Conservation (phyloP, 23 tunicate genomes). For the Aplidium turbinatum region DNA sequence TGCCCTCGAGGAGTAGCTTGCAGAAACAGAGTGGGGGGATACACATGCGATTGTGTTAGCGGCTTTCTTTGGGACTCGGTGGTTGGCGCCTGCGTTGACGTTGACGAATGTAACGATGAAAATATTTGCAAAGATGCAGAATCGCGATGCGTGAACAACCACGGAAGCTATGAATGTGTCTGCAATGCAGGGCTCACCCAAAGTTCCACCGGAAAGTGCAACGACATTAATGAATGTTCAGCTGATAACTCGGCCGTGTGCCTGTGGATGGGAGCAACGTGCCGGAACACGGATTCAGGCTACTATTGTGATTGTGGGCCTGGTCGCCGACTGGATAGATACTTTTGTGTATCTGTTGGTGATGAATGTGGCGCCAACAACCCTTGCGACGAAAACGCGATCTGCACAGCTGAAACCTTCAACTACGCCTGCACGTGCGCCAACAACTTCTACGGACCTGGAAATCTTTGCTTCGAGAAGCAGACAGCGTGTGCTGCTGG, state of each 20-base stretch:
- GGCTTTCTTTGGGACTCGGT: conserved; percentile 38
- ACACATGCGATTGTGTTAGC: conserved; percentile 29
- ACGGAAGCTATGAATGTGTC: conserved; percentile 3
- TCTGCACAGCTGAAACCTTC: conserved; percentile 11
- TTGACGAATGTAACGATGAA: conserved; percentile 32
- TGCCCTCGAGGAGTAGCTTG: conserved; percentile 39
- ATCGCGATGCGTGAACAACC: conserved; percentile 24
- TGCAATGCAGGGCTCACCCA: conserved; percentile 14
- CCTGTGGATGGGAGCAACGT: conserved; percentile 5
- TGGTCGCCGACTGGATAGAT: conserved; percentile 1
- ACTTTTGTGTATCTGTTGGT: conserved; percentile 13
- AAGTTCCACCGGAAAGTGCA: background rate
- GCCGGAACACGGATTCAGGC: conserved; percentile 33
- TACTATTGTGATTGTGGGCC: conserved; percentile 40
- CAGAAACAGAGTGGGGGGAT: conserved; percentile 34
- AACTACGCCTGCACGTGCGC: conserved; percentile 39
- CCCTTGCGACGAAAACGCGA: conserved; percentile 32
- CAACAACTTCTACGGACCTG: conserved; percentile 30
- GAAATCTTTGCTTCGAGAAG: conserved; percentile 25
- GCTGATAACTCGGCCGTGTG: conserved; percentile 23
- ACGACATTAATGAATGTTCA: conserved; percentile 38
- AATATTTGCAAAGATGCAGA: conserved; percentile 5
- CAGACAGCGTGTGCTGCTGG: conserved; percentile 40
- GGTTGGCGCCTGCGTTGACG: conserved; percentile 29
- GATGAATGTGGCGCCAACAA: conserved; percentile 28